Conservation (phyloP, 2,797 vertebrate genomes). For the Clarias laeviceps region DNA sequence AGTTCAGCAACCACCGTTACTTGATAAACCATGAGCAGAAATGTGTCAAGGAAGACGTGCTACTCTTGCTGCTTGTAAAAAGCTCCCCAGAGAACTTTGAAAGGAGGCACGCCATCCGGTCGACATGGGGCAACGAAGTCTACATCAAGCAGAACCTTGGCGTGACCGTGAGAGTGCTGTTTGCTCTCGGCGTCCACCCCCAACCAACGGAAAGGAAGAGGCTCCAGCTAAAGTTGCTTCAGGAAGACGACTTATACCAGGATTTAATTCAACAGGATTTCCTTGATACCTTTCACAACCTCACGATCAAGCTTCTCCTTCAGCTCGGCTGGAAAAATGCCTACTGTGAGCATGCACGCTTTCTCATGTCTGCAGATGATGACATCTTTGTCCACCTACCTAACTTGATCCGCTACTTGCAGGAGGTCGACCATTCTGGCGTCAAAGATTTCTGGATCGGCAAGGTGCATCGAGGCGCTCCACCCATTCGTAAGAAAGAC, state of each 20-base stretch:
- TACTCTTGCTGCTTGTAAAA: constrained; percentile 92
- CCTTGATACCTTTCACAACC: constrained; percentile 93
- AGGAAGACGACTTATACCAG: constrained; percentile 76
- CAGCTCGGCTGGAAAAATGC: constrained; percentile 92
- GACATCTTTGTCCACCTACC: constrained; percentile 96
- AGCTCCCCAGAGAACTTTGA: constrained; percentile 82
- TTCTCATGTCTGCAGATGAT: constrained; percentile 94
- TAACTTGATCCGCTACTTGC: constrained; percentile 89
- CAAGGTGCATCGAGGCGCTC: constrained; percentile 85
- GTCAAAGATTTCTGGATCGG: constrained; percentile 89
- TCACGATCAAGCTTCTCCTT: constrained; percentile 90
- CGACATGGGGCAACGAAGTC: constrained; percentile 90
- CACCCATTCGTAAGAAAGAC: constrained; percentile 81
- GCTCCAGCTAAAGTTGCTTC: constrained; percentile 72
- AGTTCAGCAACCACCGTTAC: constrained; percentile 77
- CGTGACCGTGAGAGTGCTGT: constrained; percentile 87
- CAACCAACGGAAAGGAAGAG: constrained; percentile 37
- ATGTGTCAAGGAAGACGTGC: constrained; percentile 79
- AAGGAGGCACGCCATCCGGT: constrained; percentile 84
- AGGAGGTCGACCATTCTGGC: constrained; percentile 69
- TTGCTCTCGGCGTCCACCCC: constrained; percentile 79
- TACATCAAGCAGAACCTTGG: constrained; percentile 76
- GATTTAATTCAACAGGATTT: constrained; percentile 95
- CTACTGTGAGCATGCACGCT: constrained; percentile 85
- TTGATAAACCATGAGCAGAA: constrained; percentile 86